Conservation (phyloP, 2,888 invertebrate genomes). For the Rapana venosa region DNA sequence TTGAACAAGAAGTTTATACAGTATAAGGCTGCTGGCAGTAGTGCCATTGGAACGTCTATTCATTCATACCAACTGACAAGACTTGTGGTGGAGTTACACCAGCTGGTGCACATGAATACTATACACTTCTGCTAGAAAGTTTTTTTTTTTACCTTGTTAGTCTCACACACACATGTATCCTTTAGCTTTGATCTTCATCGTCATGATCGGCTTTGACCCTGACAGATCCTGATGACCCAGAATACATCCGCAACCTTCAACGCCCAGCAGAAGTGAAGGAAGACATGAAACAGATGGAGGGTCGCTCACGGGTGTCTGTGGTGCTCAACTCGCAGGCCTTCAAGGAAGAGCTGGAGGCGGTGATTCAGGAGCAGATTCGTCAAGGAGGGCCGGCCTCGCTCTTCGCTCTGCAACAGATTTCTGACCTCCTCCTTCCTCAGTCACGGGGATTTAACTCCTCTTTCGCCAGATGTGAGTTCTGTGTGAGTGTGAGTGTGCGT, state of each 20-base stretch:
- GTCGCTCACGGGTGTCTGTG: slow-evolving; percentile 97
- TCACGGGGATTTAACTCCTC: slow-evolving; percentile 79
- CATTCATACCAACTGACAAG: too few relatives aligned
- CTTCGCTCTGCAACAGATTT: slow-evolving; percentile 91
- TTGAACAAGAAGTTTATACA: too few relatives aligned
- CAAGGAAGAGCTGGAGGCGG: slow-evolving; percentile 97
- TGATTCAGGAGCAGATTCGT: slow-evolving; percentile 85
- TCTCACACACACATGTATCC: too few relatives aligned
- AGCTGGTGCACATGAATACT: too few relatives aligned
- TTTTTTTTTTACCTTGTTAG: too few relatives aligned
- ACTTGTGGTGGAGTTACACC: too few relatives aligned
- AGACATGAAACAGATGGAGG: slow-evolving; percentile 94
- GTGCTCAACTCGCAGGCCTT: slow-evolving; percentile 86
- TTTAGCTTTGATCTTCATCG: too few relatives aligned
- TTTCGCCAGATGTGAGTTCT: slow-evolving; percentile 49
- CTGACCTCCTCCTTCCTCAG: slow-evolving; percentile 85
- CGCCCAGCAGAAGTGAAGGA: slow-evolving; percentile 81
- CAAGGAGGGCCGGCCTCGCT: slow-evolving; percentile 80
- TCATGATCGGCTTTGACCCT: background rate
- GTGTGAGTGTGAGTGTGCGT: background rate
- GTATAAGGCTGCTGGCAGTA: too few relatives aligned
- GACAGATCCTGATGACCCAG: slow-evolving; percentile 80
- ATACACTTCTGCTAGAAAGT: too few relatives aligned
- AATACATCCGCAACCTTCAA: slow-evolving; percentile 79
- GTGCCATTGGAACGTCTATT: too few relatives aligned